A percentile compares a stretch with the other conserved stretches of the same genome.
phyloP scores from a whole-genome alignment of 2,888 invertebrate genomes.

The Cheilosia pagana region DNA sequence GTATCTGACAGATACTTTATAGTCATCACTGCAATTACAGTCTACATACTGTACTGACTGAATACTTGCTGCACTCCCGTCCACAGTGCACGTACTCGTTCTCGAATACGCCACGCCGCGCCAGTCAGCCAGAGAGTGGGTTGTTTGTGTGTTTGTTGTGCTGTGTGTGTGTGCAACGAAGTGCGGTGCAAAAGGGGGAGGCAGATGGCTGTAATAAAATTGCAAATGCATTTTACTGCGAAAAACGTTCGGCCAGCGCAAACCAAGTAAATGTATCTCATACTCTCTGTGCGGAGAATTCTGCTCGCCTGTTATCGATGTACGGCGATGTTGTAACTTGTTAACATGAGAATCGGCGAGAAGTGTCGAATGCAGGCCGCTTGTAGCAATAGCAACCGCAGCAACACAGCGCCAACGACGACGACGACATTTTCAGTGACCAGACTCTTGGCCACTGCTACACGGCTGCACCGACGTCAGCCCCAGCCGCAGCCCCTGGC shows the following conservation, averaged over 20 bases:
- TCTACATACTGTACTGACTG: slow-evolving; percentile 17
- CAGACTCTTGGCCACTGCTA: slow-evolving; percentile 12
- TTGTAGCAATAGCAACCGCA: slow-evolving; percentile 10
- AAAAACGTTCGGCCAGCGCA: slow-evolving; percentile 51
- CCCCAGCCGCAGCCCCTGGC: slow-evolving; percentile 30
- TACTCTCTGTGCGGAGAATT: slow-evolving; percentile 70
- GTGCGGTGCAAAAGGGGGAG: not conserved
- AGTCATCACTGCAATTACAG: slow-evolving; percentile 64
- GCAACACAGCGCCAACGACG: slow-evolving; percentile 19
- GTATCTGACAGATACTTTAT: slow-evolving; percentile 61
- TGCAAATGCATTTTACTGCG: slow-evolving; percentile 74
- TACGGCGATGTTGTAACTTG: slow-evolving; percentile 79
- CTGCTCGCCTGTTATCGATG: slow-evolving; percentile 78
- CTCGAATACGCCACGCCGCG: slow-evolving; percentile 25
- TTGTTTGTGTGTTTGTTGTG: too few relatives aligned
- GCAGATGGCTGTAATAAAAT: slow-evolving; percentile 56
- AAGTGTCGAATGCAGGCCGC: slow-evolving; percentile 63
- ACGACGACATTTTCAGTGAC: slow-evolving; percentile 39
- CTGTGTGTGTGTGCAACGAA: slow-evolving; percentile 9
- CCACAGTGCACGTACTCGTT: slow-evolving; percentile 18
- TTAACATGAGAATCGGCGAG: slow-evolving; percentile 77
- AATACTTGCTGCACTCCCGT: slow-evolving; percentile 69
- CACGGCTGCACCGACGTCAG: slow-evolving; percentile 6
- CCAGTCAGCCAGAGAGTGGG: slow-evolving; percentile 1
- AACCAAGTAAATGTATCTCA: slow-evolving; percentile 63